These are phyloP conservation scores for Hydrochoerus hydrochaeris DNA, from an alignment of 2,113 vertebrate species.

Conservation along the genomic window DNA sequence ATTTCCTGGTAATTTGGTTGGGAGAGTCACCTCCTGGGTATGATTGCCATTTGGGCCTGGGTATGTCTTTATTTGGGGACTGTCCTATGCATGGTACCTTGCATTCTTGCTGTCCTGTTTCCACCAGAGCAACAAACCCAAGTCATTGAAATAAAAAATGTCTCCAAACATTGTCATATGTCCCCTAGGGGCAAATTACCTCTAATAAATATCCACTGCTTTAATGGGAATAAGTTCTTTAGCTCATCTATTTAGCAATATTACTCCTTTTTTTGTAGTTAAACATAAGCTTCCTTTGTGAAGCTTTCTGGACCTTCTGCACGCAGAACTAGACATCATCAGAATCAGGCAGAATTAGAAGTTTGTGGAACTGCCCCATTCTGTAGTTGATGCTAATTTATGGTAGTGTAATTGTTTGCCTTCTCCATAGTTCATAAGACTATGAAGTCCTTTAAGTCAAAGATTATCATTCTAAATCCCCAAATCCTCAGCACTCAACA, in stretches of 20 bases:
- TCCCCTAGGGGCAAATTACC: background rate
- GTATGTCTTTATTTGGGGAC: background rate
- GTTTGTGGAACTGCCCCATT: background rate
- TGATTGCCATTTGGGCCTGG: background rate
- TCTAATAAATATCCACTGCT: background rate
- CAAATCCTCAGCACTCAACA: background rate
- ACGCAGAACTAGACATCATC: background rate
- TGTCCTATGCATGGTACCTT: rapidly evolving
- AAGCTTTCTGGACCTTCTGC: background rate
- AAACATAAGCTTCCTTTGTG: rapidly evolving
- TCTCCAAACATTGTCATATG: background rate
- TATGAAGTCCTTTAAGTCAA: background rate
- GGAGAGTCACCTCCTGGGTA: background rate
- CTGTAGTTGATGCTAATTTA: background rate
- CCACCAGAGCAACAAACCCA: background rate
- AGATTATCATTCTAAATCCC: background rate
- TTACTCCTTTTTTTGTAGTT: background rate
- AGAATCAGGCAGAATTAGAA: rapidly evolving
- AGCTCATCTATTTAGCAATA: background rate
- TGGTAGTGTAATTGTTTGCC: background rate
- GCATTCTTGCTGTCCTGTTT: background rate
- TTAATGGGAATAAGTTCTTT: no score
- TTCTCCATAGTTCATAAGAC: background rate
- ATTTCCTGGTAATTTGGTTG: background rate
- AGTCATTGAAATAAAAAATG: no score